Evolutionary conservation across 2,888 invertebrate species (phyloP).

Genomic region (Strigamia transsilvanica): DNA sequence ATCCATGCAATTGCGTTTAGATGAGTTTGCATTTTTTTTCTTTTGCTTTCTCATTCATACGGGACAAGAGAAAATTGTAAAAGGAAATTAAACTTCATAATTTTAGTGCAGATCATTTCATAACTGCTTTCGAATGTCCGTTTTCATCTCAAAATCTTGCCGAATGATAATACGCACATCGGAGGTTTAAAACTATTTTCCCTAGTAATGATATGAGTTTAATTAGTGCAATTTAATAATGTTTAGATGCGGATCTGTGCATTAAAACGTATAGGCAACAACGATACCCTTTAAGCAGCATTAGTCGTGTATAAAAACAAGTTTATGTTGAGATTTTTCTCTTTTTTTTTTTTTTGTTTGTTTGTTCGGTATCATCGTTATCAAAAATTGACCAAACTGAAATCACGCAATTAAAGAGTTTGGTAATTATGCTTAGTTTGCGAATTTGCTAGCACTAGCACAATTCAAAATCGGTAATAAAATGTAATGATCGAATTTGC

Average conservation of each 20-base stretch:
- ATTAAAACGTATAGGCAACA: background rate
- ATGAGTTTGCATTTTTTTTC: conserved; percentile 36
- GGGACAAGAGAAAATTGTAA: conserved; percentile 31
- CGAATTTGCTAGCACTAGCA: too few relatives aligned
- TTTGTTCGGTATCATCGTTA: background rate
- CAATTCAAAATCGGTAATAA: too few relatives aligned
- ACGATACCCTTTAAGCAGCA: background rate
- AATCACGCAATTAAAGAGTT: background rate
- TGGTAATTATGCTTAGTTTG: background rate
- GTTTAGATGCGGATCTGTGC: conserved; percentile 3
- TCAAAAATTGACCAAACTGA: background rate
- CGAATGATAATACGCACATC: conserved; percentile 40
- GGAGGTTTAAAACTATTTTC: conserved; percentile 43
- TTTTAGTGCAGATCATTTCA: conserved; percentile 31
- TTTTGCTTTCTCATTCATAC: background rate
- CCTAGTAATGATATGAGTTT: conserved; percentile 24
- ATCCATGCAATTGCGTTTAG: conserved; percentile 39
- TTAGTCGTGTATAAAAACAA: background rate
- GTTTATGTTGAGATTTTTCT: background rate
- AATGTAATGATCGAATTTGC: too few relatives aligned
- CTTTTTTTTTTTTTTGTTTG: background rate
- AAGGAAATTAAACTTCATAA: conserved; percentile 45
- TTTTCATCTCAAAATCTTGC: conserved; percentile 23
- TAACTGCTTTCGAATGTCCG: conserved; percentile 43
- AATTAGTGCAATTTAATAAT: conserved; percentile 32